Conservation (phyloP, 2,113 vertebrate genomes). For the Rhadina sibilatrix region DNA sequence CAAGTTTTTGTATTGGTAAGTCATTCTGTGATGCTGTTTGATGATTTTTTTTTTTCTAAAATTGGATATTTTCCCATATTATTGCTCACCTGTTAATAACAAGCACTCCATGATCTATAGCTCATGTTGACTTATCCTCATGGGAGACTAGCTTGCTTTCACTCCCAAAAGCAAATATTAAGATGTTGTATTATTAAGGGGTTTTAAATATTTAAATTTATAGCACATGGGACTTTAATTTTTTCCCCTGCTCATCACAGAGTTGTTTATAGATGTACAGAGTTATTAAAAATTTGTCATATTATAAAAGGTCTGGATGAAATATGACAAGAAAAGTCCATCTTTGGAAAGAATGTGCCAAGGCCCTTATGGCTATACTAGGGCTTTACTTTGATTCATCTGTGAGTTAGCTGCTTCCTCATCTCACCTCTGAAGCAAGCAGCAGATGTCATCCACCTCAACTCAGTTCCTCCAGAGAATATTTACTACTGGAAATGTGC, state of each 20-base stretch:
- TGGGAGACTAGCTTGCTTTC: neutral
- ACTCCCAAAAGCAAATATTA: neutral
- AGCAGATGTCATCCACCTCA: neutral
- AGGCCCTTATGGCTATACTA: neutral
- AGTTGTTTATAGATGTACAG: neutral
- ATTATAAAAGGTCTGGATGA: neutral
- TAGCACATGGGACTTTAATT: neutral
- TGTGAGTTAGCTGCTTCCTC: neutral
- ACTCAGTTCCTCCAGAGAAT: neutral
- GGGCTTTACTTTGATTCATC: neutral
- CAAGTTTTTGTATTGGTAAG: neutral
- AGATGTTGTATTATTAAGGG: neutral
- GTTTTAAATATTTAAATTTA: neutral
- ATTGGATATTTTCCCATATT: neutral
- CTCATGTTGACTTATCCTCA: neutral
- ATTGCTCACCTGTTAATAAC: neutral
- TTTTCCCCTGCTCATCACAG: neutral
- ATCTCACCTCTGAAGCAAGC: neutral
- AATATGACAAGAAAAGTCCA: neutral
- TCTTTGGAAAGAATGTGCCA: neutral
- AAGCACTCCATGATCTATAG: neutral
- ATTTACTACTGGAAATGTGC: neutral
- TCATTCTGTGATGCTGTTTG: neutral
- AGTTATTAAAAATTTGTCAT: neutral
- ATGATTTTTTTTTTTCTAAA: neutral